Conservation (phyloP, 2,797 vertebrate genomes). For the Echeneis naucrates region DNA sequence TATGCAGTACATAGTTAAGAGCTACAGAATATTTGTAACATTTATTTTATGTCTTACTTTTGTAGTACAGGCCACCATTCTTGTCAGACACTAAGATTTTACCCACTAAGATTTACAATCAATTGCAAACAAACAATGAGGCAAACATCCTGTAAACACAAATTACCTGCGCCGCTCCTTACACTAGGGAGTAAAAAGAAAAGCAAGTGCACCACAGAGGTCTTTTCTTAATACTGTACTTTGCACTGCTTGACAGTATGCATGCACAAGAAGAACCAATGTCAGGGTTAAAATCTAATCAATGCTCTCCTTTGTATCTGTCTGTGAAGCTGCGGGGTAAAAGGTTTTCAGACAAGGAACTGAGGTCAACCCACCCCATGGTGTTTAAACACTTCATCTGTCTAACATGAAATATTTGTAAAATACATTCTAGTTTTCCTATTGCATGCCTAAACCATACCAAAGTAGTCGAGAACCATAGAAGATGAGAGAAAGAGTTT, state of each 20-base stretch:
- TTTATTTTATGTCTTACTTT: conserved; percentile 18
- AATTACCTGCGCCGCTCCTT: conserved; percentile 17
- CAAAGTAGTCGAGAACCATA: conserved; percentile 44
- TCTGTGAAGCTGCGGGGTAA: conserved; percentile 20
- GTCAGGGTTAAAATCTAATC: conserved; percentile 2
- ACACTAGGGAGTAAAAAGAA: conserved; percentile 24
- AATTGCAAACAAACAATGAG: conserved; percentile 24
- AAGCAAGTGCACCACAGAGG: conserved; percentile 12
- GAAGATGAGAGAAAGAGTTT: conserved; percentile 42
- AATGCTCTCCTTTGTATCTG: not conserved
- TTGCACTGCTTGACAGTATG: conserved; percentile 26
- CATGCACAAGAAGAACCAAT: conserved; percentile 30
- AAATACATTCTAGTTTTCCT: conserved; percentile 63
- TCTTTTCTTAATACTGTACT: conserved; percentile 33
- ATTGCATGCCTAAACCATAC: conserved; percentile 51
- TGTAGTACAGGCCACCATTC: conserved; percentile 8
- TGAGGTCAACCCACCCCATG: conserved; percentile 29
- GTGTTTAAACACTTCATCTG: conserved; percentile 63
- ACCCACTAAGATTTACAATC: conserved; percentile 27
- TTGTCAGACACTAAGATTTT: conserved; percentile 22
- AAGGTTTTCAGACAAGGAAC: conserved; percentile 38
- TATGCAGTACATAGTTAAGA: conserved; percentile 49
- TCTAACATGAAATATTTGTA: conserved; percentile 49
- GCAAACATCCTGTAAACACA: conserved; percentile 39
- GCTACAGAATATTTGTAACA: conserved; percentile 14